Base-by-base conservation (phyloP, 2,797 vertebrate species). In the Sebastes reedi region DNA sequence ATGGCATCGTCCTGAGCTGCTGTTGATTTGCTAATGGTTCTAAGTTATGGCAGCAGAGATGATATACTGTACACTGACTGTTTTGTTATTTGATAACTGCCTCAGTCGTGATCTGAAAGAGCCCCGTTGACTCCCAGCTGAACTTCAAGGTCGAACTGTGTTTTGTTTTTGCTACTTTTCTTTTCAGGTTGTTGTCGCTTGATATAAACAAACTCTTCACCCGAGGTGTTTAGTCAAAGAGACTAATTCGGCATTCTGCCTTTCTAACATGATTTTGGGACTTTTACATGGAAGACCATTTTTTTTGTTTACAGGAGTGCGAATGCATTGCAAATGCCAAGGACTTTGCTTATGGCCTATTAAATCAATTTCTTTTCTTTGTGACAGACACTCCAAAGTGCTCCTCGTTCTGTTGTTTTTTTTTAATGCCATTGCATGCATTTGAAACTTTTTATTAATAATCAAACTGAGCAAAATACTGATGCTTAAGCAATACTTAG, bases 401-500 rank as follows among this genome's bases (percentile, higher is more conserved):
- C 79, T 89, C 67, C 56, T 85, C 34, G 30, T 84, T 89, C 10
- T 80, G n/a, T 78, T 85, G 80, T 58, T 55, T 72, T 72, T 75
- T 75, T 60, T 72, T 72, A 42, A 91, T 90, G 82, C 76, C 79
- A 80, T 83, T 84, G 92, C 91, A 94, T 94, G 93, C 52, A 83
- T 89, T 90, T 82, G 36, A 89, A 88, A 70, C 34, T 54, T 89
- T 89, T 83, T 82, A 70, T 82, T 87, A 85, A 80, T 90, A 82
- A 87, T 89, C 82, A 74, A 91, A 90, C 46, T 75, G 75, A 87
- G 81, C 82, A 90, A 86, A 90, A 87, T 88, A 87, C 76, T 78
- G 79, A 91, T 83, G 87, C 89, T 91, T 90, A 90, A 92, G 93
- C 93, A 94, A 94, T 94, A 94, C 82, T 87, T 91, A 85, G 59